These are phyloP conservation scores for Halcyon senegalensis DNA, from an alignment of 2,113 vertebrate genomes.

Conservation along the genomic window DNA sequence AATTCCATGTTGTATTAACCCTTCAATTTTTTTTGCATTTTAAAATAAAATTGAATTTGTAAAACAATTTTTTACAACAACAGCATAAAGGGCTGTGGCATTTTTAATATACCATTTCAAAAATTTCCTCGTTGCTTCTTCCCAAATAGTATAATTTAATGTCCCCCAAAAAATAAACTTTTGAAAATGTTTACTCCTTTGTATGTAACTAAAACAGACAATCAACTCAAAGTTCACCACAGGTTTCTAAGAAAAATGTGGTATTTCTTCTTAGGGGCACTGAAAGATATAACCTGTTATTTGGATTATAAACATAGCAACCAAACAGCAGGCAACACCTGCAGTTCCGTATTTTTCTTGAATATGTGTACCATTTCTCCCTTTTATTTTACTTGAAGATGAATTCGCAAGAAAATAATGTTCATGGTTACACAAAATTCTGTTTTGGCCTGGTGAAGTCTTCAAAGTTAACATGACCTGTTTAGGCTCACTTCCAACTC, in stretches of 20 bases:
- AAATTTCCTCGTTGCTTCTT: not conserved
- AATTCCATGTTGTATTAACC: not conserved
- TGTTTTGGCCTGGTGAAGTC: not conserved
- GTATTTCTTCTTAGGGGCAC: not conserved
- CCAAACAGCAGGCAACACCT: not conserved
- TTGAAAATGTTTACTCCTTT: not conserved
- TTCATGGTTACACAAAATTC: not conserved
- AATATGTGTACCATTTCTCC: not conserved
- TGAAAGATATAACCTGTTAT: not conserved
- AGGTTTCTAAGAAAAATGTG: not conserved
- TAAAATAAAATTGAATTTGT: not conserved
- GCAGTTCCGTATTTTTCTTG: not conserved
- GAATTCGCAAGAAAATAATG: not conserved
- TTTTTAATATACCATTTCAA: not conserved
- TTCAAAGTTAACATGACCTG: not conserved
- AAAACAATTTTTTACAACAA: not conserved
- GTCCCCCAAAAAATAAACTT: not conserved
- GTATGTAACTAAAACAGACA: not conserved
- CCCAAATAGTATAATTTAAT: not conserved
- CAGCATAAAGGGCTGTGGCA: fast-evolving
- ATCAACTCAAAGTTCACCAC: not conserved
- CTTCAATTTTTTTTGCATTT: not conserved
- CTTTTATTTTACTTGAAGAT: not conserved
- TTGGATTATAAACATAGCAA: not conserved
- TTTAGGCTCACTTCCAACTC: not conserved